A percentile compares a stretch with the other conserved stretches of the same genome.
phyloP scores from a whole-genome alignment of 2,888 invertebrate species.

The Drosophila tanythrix region DNA sequence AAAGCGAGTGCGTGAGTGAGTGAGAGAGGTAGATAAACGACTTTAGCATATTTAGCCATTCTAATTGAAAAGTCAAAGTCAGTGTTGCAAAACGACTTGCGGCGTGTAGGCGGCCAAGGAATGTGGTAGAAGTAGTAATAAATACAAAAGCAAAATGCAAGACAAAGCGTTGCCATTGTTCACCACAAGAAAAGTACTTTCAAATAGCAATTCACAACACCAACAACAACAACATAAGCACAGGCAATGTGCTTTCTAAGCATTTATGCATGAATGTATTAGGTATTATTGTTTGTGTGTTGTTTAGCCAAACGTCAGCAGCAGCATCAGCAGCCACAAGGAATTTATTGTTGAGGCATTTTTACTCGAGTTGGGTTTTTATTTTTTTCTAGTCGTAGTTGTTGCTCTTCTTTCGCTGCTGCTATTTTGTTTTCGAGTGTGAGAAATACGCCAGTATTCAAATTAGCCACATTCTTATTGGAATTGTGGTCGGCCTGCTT shows the following conservation, averaged over 20 bases:
- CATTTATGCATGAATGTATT: slow-evolving; percentile 17
- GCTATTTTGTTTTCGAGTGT: slow-evolving; percentile 50
- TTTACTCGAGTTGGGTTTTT: slow-evolving; percentile 49
- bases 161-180: slow-evolving; percentile 68
- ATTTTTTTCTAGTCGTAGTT: slow-evolving; percentile 30
- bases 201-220: slow-evolving; percentile 39
- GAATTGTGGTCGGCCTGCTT: slow-evolving; percentile 44
- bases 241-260: slow-evolving; percentile 32
- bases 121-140: slow-evolving; percentile 23
- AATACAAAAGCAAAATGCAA: slow-evolving; percentile 40
- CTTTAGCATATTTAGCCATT: slow-evolving; percentile 52
- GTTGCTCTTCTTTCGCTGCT: slow-evolving; percentile 16
- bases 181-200: slow-evolving; percentile 29
- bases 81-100: slow-evolving; percentile 61
- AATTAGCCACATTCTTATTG: slow-evolving; percentile 75
- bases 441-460: slow-evolving; percentile 65
- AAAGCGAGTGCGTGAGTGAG: slow-evolving; percentile 4
- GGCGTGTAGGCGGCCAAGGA: slow-evolving; percentile 47
- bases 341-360: slow-evolving; percentile 79
- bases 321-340: slow-evolving; percentile 55
- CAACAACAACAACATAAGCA: slow-evolving; percentile 2
- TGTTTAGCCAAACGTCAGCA: slow-evolving; percentile 53
- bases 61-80: slow-evolving; percentile 62
- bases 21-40: slow-evolving; percentile 13
- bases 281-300: slow-evolving; percentile 14